A percentile compares a stretch with the other conserved stretches of the same genome.
Conservation (phyloP, 2,888 invertebrate species). For the Notodonta ziczac region DNA sequence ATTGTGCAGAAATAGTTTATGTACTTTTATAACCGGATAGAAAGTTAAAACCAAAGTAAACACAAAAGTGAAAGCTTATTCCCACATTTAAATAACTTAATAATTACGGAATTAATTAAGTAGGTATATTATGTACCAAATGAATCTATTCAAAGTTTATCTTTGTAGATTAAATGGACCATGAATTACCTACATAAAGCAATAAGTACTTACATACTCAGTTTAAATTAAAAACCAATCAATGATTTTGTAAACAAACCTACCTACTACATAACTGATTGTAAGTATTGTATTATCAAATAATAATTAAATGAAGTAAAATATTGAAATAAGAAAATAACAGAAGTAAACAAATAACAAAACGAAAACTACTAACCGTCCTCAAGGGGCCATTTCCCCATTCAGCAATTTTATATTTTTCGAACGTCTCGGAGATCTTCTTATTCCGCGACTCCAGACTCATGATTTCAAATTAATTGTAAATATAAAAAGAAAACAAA, state of each 20-base stretch:
- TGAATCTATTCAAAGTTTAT: neutral
- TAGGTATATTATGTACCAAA: neutral
- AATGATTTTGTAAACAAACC: too few relatives aligned
- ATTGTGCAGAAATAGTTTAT: neutral
- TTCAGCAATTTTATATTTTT: slow-evolving; percentile 73
- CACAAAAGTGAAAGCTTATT: slow-evolving; percentile 15
- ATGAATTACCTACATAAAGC: neutral
- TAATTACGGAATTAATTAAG: neutral
- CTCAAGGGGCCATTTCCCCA: slow-evolving; percentile 66
- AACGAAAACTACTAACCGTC: slow-evolving; percentile 57
- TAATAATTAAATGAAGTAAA: neutral
- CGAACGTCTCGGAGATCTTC: slow-evolving; percentile 75
- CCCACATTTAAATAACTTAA: neutral
- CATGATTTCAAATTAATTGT: slow-evolving; percentile 53
- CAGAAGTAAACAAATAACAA: slow-evolving; percentile 10
- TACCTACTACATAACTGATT: too few relatives aligned
- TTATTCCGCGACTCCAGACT: slow-evolving; percentile 75
- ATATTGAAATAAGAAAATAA: slow-evolving; percentile 11
- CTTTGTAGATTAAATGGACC: neutral
- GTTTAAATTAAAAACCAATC: too few relatives aligned
- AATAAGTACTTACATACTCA: too few relatives aligned
- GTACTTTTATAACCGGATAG: slow-evolving; percentile 23
- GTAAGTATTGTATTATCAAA: neutral
- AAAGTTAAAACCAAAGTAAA: slow-evolving; percentile 19
- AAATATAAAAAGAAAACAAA: slow-evolving; percentile 23